Base-by-base conservation (phyloP, 2,888 invertebrate genomes). In the Tuberolachnus salignus region DNA sequence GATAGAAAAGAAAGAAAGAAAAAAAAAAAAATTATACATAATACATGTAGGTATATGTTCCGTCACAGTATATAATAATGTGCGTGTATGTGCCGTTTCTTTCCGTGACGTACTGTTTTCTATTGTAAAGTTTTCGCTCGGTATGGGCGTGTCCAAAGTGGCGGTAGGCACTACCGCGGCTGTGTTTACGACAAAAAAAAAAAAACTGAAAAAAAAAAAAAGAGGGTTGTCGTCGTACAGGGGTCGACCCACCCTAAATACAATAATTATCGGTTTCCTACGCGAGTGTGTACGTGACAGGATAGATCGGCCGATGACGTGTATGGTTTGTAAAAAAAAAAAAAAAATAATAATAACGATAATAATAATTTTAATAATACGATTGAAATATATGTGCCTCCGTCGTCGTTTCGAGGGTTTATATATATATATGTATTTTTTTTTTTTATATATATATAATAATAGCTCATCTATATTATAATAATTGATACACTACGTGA, bases 201-300 rank as follows among this genome's bases (percentile, higher is more conserved):
- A 21, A n/a, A 73, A 46, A 57, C n/a, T n/a, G n/a, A n/a, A n/a
- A n/a, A n/a, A 26, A 10, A 14, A 59, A 23, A 53, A 74, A 67
- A 46, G 74, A 67, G 75, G 67, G 75, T 67, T 61, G 71, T 57
- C 55, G 63, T 57, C 66, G 63, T 67, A 13, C 21, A 64, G 74
- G 66, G 57, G 75, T 57, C 59, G 66, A 78, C 67, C 75, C 59
- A 78, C 75, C 75, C 75, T 67, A 78, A 67, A 59, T 59, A 59
- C 67, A 49, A 67, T 67, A 78, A 78, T 78, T 78, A 78, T 78
- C 67, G 75, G 75, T 78, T 78, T 67, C 49, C 75, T 21, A 26
- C 49, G 55, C 14, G 73, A 23, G 74, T 26, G 75, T 78, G 75
- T 59, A 51, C 67, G 57, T 78, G 75, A 78, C 75, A 78, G 75